Percentiles rank a stretch among this genome's conserved stretches.
Evolutionary conservation across 2,888 invertebrate species (phyloP).

Genomic region (Bugulina stolonifera): DNA sequence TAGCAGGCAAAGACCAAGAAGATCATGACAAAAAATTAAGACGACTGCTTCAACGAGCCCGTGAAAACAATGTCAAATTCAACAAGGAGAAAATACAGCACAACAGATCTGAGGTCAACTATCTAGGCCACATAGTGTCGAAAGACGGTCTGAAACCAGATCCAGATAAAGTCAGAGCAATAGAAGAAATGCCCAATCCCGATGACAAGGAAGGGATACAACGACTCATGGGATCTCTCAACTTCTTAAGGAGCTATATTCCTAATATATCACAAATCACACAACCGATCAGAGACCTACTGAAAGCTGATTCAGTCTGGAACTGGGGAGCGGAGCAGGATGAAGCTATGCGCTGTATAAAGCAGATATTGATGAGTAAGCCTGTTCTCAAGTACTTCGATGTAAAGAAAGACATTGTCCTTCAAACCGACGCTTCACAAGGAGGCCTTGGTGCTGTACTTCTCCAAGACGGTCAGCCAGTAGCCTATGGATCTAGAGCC

Average conservation of each 20-base stretch:
- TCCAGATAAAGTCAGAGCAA: neutral
- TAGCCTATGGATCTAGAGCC: too few relatives aligned
- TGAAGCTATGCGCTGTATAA: too few relatives aligned
- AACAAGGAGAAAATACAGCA: neutral
- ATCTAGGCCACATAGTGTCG: constrained; percentile 15
- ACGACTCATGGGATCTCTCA: neutral
- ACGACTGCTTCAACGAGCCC: neutral
- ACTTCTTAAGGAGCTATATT: neutral
- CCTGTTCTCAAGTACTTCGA: too few relatives aligned
- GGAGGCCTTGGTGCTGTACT: too few relatives aligned
- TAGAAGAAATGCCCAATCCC: neutral
- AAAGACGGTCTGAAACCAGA: constrained; percentile 4
- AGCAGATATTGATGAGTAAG: too few relatives aligned
- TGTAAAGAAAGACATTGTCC: too few relatives aligned
- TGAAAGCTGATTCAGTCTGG: neutral
- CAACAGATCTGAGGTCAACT: neutral
- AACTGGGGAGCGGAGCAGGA: neutral
- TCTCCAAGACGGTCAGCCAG: too few relatives aligned
- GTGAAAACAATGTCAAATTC: neutral
- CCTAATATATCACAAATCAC: neutral
- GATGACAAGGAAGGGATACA: neutral
- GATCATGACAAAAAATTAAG: constrained; percentile 6
- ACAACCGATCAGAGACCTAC: neutral
- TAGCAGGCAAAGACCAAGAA: neutral
- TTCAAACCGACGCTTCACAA: too few relatives aligned